A percentile compares a stretch with the other conserved stretches of the same genome.
Evolutionary conservation across 1,140 invertebrate species (phyloP).

Genomic region (Bombus polaris): DNA sequence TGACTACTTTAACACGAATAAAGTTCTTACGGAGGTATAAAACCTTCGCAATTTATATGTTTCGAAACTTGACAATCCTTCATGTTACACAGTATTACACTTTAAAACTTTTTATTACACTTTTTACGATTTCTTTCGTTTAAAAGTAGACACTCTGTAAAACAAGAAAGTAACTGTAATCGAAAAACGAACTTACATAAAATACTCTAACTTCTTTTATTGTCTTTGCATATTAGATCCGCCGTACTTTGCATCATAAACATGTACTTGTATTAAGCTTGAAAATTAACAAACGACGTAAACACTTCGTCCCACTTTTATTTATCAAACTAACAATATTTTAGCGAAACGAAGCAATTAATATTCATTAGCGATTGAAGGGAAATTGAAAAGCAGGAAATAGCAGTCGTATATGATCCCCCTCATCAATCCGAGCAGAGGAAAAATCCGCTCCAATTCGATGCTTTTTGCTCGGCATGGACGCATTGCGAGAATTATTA

Average conservation of each 20-base stretch:
- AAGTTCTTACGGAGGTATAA: background rate
- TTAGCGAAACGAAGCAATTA: background rate
- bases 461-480: background rate
- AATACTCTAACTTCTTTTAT: background rate
- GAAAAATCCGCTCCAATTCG: background rate
- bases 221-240: background rate
- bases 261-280: background rate
- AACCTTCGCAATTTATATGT: background rate
- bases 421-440: background rate
- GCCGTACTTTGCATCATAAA: background rate
- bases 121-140: background rate
- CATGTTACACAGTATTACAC: background rate
- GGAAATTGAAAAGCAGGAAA: background rate
- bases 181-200: background rate
- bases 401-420: background rate
- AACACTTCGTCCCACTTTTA: background rate
- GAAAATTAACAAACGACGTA: background rate
- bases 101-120: background rate
- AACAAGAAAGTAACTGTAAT: background rate
- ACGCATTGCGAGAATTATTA: slow-evolving; percentile 48
- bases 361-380: background rate
- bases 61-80: background rate
- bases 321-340: too few species aligned
- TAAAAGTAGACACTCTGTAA: background rate
- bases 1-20: background rate